phyloP scores from a whole-genome alignment of 2,797 vertebrate genomes.

The Diplodus sargus region DNA sequence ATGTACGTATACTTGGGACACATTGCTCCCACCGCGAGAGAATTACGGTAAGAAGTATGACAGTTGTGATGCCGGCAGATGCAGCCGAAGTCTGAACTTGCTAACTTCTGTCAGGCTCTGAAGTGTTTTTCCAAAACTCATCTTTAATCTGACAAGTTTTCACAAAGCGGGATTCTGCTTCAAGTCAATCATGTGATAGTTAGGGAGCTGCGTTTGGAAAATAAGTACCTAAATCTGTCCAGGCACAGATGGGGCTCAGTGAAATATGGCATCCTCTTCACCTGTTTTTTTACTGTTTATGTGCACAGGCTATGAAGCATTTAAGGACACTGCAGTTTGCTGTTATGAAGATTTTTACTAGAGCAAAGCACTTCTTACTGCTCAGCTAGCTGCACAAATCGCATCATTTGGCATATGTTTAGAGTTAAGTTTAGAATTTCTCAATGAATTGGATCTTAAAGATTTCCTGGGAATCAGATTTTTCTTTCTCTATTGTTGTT shows the following conservation, averaged over 20 bases:
- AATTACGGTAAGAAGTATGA: neutral
- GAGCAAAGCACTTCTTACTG: neutral
- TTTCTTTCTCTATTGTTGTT: conserved; percentile 1
- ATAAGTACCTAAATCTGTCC: conserved; percentile 12
- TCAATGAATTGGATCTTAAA: conserved; percentile 3
- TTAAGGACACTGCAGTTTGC: conserved; percentile 11
- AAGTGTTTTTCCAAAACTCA: conserved; percentile 15
- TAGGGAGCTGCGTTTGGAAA: conserved; percentile 2
- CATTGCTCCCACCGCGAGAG: neutral
- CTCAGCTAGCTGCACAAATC: conserved; percentile 8
- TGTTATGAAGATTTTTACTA: conserved; percentile 12
- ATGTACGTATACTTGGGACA: neutral
- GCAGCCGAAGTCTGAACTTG: conserved; percentile 1
- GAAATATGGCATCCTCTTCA: conserved; percentile 23
- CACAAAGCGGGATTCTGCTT: conserved; percentile 4
- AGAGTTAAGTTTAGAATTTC: conserved; percentile 13
- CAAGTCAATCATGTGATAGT: neutral
- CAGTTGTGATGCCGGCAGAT: neutral
- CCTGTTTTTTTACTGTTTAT: conserved; percentile 22
- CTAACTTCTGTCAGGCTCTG: conserved; percentile 16
- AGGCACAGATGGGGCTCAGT: conserved; percentile 28
- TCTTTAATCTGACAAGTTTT: conserved; percentile 17
- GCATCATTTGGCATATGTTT: neutral
- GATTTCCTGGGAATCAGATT: conserved; percentile 1
- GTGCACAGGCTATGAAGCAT: conserved; percentile 7